Base-by-base conservation (phyloP, 2,797 vertebrate species). In the Ctenochaetus hawaiiensis region DNA sequence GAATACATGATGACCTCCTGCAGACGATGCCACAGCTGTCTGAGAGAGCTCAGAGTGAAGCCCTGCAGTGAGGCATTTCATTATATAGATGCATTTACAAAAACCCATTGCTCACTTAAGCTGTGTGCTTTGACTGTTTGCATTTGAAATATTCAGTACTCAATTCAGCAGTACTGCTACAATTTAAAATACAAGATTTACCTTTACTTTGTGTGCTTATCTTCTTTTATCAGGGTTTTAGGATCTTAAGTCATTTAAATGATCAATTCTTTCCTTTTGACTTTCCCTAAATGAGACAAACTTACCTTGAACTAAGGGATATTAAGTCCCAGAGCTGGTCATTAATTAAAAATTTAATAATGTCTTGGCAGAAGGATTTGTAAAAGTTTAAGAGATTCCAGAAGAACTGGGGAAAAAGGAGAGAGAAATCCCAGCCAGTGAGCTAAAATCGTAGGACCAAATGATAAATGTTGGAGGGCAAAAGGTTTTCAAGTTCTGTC, bases 1-100 rank as follows among this genome's bases (percentile, higher is more conserved):
- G 75, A 85, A 70, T 80, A 51, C 17, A 51, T 66, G 48, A 76
- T 73, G 67, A 77, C 52, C 60, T 73, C 62, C 60, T 54, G 44
- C 58, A 68, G 69, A 16, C 73, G 14, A 52, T 9, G 26, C 30
- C 7, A 39, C 59, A 37, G 49, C 70, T 59, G 68, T 10, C 53
- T 45, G 52, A 69, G 57, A 61, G 9, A 48, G 22, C 44, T 47
- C 6, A 63, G 26, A 41, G 4, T 60, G 70, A 63, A 54, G 66
- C 43, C 62, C 52, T 26, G 0, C 59, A 63, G 65, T 3, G 13
- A 16, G 61, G 41, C 12, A 13, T 62, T 80, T 66, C 76, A 78
- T 81, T 34, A 39, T 54, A 47, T 64, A 56, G 65, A 44, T 84
- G 58, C 48, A 60, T 72, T 70, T 47, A 69, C 60, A 64, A 71